Evolutionary conservation across 1,140 invertebrate genomes (phyloP), one percentile per base, ranked within the genome.

Genomic region (Formica selysi): DNA sequence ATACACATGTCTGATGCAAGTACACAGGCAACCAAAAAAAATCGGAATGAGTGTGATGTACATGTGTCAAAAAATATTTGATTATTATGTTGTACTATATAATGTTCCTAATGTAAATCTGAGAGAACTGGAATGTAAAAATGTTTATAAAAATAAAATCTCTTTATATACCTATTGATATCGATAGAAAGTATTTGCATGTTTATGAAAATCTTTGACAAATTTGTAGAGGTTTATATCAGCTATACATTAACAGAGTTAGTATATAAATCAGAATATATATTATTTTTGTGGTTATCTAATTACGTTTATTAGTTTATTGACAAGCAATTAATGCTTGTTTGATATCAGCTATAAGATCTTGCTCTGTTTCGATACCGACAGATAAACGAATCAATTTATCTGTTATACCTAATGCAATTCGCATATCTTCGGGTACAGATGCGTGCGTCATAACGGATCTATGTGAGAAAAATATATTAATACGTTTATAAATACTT

Each of bases 371-470:
- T 96, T 99, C 99, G 8, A 99, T 95, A 6, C 99, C 99, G 57
- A 99, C 97, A 0, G 99, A 99, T 7, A 99, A 94, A 81, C 99
- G 96, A 83, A 99, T 97, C 1, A 99, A 95, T 44, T 97, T 97
- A 93, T 99, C 98, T 0, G 96, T 97, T 67, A 99, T 99, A 8
- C 98, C 98, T 10, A 99, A 95, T 57, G 96, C 93, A 29, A 93
- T 95, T 90, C 98, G 95, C 81, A 97, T 96, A 26, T 97, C 97
- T 84, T 95, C 95, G 3, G 98, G 97, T 11, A 98, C 96, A 0
- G 97, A 98, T 19, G 97, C 97, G 91, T 98, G 98, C 0, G 97
- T 98, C 98, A 98, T 98, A 1, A 97, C 91, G 19, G 95, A 96
- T 91, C 97, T 97, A 91, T 44, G 16, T 22, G 36, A 76, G 11